Base-by-base conservation (phyloP, 2,113 vertebrate genomes). In the Archilochus colubris region DNA sequence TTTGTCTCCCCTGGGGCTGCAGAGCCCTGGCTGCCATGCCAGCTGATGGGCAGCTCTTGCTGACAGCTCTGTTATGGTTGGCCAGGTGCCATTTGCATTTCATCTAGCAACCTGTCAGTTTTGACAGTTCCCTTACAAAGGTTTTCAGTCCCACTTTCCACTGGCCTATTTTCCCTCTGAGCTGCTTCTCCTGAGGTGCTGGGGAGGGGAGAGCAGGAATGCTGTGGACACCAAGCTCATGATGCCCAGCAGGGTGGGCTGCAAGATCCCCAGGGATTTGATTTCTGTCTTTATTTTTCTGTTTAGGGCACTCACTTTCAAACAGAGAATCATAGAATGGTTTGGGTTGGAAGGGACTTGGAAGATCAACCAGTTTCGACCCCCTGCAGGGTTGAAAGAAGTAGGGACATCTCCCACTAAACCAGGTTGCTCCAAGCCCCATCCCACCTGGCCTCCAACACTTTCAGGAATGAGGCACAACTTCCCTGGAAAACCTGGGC, bases 31-130 rank as follows among this genome's bases (percentile, higher is more conserved):
- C 64, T 77, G 77, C 89, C 48, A 1, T 10, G 30, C 0, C 4
- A 58, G 53, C 82, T 82, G 89, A 79, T 15, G 53, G 76, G 76
- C 93, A 73, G 82, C 61, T 82, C 74, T 59, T 14, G 7, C 27
- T 89, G 93, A 58, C 96, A 95, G 93, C 95, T 91, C 94, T 40
- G 94, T 43, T 51, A 77, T 0, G 18, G 38, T 82, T 95, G 94
- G 90, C 91, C 93, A 38, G 51, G 54, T 92, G 95, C 94, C 51
- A 25, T 55, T 70, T 72, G 78, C 88, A 23, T 94, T 84, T 86
- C 73, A 61, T 73, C 68, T 55, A 67, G 93, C 70, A 91, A 82
- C 33, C 61, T 94, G 74, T 70, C 94, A 19, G 28, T 86, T 86
- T 11, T 88, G 95, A 51, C 88, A 72, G 55, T 40, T 96, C 80